Evolutionary conservation across 92 coral and sea anemone species (phyloP).

Genomic region (Umimayanthus chanpuru): DNA sequence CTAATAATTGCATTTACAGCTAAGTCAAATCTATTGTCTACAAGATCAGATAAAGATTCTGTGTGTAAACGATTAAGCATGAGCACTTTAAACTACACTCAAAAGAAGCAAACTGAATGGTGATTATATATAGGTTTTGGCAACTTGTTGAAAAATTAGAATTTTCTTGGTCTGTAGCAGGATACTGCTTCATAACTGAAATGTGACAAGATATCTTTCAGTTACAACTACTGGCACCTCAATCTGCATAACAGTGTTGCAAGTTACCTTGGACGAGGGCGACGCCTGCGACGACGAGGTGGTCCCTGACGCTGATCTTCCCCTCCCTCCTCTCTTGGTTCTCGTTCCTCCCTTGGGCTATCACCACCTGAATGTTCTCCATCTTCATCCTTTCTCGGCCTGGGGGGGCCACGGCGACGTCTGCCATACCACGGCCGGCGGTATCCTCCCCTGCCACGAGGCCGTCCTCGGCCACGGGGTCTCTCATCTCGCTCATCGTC

Average conservation of each 20-base stretch:
- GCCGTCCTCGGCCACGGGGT: constrained; percentile 69
- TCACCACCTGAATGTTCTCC: constrained; percentile 70
- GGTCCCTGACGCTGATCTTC: constrained; percentile 52
- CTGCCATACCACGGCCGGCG: constrained; percentile 79
- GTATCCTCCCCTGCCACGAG: constrained; percentile 34
- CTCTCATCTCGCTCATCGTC: constrained; percentile 68
- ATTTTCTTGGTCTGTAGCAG: no score
- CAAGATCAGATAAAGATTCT: no score
- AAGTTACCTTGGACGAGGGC: constrained; percentile 29
- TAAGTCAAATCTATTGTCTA: no score
- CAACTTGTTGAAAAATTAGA: no score
- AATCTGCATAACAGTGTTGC: no score
- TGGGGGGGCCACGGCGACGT: constrained; percentile 72
- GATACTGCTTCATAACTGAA: no score
- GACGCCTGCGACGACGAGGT: constrained; percentile 53
- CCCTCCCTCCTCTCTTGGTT: constrained; percentile 63
- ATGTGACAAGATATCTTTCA: no score
- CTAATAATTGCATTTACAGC: no score
- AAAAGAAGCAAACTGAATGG: no score
- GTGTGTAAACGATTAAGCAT: no score
- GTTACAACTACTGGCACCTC: neutral
- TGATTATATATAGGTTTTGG: no score
- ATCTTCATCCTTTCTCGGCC: constrained; percentile 63
- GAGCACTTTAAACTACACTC: no score
- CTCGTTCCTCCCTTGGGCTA: constrained; percentile 69